These are phyloP conservation scores for Tenrec ecaudatus DNA, from an alignment of 2,113 vertebrate genomes.

Conservation along the genomic window DNA sequence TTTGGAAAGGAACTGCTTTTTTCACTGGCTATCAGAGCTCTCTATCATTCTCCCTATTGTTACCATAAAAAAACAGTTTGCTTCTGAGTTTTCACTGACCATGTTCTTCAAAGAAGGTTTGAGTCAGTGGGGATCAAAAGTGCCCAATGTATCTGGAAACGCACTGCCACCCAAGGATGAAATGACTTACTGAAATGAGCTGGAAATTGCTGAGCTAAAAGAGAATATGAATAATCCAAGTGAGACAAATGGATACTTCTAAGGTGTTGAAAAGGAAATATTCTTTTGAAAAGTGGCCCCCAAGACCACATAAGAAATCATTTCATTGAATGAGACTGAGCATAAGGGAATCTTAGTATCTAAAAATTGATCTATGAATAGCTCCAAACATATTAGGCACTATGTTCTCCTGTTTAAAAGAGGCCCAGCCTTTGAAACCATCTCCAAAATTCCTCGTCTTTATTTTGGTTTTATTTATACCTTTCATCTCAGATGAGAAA, in stretches of 20 bases:
- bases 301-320: constrained; percentile 41
- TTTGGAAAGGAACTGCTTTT: constrained; percentile 51
- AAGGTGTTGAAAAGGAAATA: constrained; percentile 19
- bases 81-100: constrained; percentile 47
- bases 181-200: constrained; percentile 56
- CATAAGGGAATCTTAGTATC: constrained; percentile 2
- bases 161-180: constrained; percentile 42
- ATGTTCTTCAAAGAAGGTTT: constrained; percentile 55
- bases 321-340: constrained; percentile 48
- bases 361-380: constrained; percentile 40
- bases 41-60: constrained; percentile 40
- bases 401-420: constrained; percentile 18
- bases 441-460: constrained; percentile 22
- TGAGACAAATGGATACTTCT: constrained; percentile 40
- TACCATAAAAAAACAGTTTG: constrained; percentile 51
- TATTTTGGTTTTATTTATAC: constrained; percentile 56
- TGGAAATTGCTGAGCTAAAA: constrained; percentile 57
- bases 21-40: constrained; percentile 37
- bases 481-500: constrained; percentile 1
- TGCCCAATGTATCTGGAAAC: constrained; percentile 52
- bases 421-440: constrained; percentile 33
- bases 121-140: constrained; percentile 52
- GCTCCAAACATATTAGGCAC: neutral
- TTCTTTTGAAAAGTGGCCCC: constrained; percentile 39
- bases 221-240: constrained; percentile 55